These are phyloP conservation scores for Orthosia cruda DNA, from an alignment of 2,888 invertebrate genomes.

Conservation along the genomic window DNA sequence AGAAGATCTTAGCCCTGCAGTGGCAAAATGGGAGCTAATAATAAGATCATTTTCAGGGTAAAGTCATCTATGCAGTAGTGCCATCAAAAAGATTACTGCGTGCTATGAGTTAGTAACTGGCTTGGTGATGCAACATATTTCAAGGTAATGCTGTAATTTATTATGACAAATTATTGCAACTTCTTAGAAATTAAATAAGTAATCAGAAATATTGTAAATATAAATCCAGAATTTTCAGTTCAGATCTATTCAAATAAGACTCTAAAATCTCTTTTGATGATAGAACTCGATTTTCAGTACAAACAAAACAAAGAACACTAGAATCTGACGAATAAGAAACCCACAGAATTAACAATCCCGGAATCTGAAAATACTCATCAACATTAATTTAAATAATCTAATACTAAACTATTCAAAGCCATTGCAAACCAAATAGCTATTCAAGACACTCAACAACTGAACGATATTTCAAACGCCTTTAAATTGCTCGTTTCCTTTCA, in stretches of 20 bases:
- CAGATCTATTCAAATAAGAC: no score
- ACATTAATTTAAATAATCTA: background rate
- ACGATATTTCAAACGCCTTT: conserved; percentile 14
- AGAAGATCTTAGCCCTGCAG: no score
- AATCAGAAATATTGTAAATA: background rate
- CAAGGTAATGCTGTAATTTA: background rate
- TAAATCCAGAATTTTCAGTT: background rate
- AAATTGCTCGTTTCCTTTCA: conserved; percentile 38
- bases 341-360: background rate
- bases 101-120: background rate
- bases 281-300: background rate
- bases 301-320: no score
- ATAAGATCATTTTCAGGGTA: background rate
- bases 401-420: conserved; percentile 8
- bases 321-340: background rate
- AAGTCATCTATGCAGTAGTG: no score
- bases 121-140: background rate
- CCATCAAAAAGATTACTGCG: background rate
- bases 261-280: background rate
- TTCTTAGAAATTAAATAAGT: background rate
- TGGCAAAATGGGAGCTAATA: no score
- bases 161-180: conserved; percentile 7
- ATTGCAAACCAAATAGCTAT: conserved; percentile 12
- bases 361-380: background rate
- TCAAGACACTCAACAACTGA: conserved; percentile 27